Evolutionary conservation across 2,797 vertebrate genomes (phyloP).

Genomic region (Nothura maculosa): DNA sequence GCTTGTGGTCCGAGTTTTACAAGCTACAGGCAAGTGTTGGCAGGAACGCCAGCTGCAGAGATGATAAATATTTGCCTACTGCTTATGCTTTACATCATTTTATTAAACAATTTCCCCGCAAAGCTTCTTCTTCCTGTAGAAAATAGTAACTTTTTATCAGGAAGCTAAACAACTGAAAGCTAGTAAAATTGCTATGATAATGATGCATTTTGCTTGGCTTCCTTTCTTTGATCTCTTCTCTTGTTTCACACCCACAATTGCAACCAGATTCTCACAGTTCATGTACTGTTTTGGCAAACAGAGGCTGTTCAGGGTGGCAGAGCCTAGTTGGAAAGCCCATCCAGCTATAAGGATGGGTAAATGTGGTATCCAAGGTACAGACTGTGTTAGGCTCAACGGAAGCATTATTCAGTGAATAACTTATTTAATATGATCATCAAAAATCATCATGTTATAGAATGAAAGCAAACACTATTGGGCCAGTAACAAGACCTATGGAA

Average conservation of each 20-base stretch:
- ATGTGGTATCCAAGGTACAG: not conserved
- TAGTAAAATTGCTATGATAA: no score
- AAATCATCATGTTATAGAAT: not conserved
- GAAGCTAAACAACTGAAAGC: not conserved
- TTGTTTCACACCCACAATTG: not conserved
- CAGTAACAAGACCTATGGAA: accelerated
- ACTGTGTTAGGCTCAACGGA: not conserved
- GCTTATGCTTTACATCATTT: not conserved
- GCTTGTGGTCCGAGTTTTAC: not conserved
- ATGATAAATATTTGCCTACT: not conserved
- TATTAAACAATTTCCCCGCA: not conserved
- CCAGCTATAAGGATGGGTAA: not conserved
- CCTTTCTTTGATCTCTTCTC: not conserved
- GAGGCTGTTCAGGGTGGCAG: not conserved
- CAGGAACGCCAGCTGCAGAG: not conserved
- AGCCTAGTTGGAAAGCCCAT: not conserved
- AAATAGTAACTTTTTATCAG: not conserved
- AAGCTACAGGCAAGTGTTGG: not conserved
- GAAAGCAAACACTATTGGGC: not conserved
- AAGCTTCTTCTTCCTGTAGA: not conserved
- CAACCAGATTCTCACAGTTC: not conserved
- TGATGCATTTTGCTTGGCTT: not conserved
- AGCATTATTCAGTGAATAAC: not conserved
- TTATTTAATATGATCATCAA: not conserved
- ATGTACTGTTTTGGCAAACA: not conserved